Evolutionary conservation across 1,140 invertebrate species (phyloP), one percentile per base, ranked within the genome.

Genomic region (Brachionus rubens): DNA sequence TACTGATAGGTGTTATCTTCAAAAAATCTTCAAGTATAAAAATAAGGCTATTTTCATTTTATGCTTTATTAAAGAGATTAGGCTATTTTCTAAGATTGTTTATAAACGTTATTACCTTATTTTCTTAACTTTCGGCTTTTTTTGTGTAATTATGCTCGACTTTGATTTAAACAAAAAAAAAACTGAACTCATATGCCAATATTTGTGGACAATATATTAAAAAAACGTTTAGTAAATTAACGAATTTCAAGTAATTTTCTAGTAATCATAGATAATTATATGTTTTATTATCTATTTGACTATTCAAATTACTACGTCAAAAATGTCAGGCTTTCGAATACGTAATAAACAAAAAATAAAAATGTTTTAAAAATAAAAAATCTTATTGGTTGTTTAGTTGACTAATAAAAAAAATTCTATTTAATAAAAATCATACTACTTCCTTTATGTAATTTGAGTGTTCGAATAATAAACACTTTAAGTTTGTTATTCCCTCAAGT

Each of bases 261-360:
- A 28, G 52, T n/a, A 33, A 54, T 54, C 33, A 54, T 28, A 54
- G 52, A 54, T 54, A 54, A 54, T 54, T 54, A 54, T n/a, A 54
- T 28, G 33, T 54, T 54, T 54, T 62, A 36, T 62, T 36, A 33
- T 62, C 14, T 54, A 28, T 54, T 54, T 28, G 52, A 16, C 36
- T 62, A 16, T 16, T 24, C 21, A 62, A 62, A 36, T 40, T 40
- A 62, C 24, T 30, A 28, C 36, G 56, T 62, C 56, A 62, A 62
- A 56, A 62, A 62, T 62, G 56, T 62, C 56, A 62, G 30, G 21
- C n/a, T 62, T 33, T n/a, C n/a, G n/a, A n/a, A n/a, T n/a, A n/a
- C n/a, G n/a, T n/a, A 36, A 36, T 59, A 33, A 59, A 36, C 12
- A 36, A 14, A 36, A 6, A 40, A 4, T 14, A 16, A 16, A 36